Percentiles rank a stretch among this genome's conserved stretches.
Conservation (phyloP, 2,797 vertebrate genomes). For the Cyclopterus lumpus region DNA sequence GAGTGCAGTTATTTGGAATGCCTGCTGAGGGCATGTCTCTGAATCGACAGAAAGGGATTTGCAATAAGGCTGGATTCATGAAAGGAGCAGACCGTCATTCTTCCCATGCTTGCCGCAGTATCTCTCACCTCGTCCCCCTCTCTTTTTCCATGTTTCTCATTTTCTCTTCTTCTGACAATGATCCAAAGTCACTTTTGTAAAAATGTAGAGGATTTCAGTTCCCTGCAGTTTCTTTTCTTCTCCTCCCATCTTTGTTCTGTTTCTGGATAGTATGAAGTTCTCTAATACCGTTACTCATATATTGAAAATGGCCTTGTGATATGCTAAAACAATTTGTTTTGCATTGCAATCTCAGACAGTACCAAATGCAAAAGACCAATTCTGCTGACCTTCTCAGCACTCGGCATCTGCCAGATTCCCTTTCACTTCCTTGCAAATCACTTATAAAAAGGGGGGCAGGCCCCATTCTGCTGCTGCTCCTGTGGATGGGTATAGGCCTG, state of each 20-base stretch:
- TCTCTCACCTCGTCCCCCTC: conserved; percentile 24
- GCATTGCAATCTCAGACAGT: conserved; percentile 62
- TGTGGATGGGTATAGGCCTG: conserved; percentile 9
- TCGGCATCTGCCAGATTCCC: conserved; percentile 74
- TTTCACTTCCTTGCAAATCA: conserved; percentile 70
- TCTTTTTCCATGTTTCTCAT: conserved; percentile 35
- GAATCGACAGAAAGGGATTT: conserved; percentile 68
- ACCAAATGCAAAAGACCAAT: conserved; percentile 49
- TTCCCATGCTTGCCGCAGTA: conserved; percentile 39
- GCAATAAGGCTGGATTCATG: conserved; percentile 62
- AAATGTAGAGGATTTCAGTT: neutral
- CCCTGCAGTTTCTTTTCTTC: neutral
- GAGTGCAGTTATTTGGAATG: conserved; percentile 63
- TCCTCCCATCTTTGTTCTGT: conserved; percentile 18
- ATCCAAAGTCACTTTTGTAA: conserved; percentile 39
- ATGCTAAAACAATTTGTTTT: conserved; percentile 11
- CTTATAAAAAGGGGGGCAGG: conserved; percentile 40
- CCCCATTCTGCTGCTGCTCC: conserved; percentile 29
- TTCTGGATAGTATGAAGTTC: conserved; percentile 39
- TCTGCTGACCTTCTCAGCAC: conserved; percentile 36
- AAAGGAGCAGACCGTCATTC: conserved; percentile 57
- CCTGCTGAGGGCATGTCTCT: conserved; percentile 69
- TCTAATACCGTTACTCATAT: conserved; percentile 38
- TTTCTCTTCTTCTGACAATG: conserved; percentile 31
- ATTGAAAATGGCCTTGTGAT: conserved; percentile 62